Conservation (phyloP, 2,113 vertebrate genomes). For the Cavia aperea region DNA sequence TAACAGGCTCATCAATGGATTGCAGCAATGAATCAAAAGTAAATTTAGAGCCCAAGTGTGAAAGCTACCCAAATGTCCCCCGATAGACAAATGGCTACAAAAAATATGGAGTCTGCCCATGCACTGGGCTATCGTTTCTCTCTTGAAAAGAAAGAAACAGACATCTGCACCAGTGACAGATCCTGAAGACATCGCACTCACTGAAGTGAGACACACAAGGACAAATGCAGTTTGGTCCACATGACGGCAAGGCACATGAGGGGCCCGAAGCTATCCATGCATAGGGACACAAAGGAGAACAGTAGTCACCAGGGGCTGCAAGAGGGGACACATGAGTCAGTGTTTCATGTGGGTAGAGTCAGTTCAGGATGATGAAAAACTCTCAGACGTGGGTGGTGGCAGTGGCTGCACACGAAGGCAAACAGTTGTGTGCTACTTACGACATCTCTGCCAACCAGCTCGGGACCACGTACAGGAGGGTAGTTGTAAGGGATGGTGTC, state of each 20-base stretch:
- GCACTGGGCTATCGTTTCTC: not conserved
- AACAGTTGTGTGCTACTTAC: not conserved
- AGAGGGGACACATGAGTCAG: not conserved
- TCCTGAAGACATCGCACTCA: not conserved
- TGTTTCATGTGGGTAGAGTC: not conserved
- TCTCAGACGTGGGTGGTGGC: not conserved
- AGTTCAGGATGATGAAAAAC: not conserved
- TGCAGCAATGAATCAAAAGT: not conserved
- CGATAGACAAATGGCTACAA: not conserved
- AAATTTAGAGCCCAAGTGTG: not conserved
- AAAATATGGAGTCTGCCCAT: not conserved
- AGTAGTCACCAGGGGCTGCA: not conserved
- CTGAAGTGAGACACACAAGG: not conserved
- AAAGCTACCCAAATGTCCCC: not conserved
- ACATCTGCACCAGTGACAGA: not conserved
- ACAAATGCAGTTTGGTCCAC: not conserved
- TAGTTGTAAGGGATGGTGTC: not conserved
- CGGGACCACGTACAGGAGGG: not conserved
- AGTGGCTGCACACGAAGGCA: not conserved
- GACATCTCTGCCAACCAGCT: not conserved
- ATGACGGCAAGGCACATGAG: not conserved
- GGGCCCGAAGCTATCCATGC: not conserved
- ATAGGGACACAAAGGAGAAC: not conserved
- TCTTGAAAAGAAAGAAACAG: not conserved
- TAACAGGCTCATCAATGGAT: no score